These are phyloP conservation scores for Pomacea canaliculata DNA, from an alignment of 2,888 invertebrate species.

Conservation along the genomic window DNA sequence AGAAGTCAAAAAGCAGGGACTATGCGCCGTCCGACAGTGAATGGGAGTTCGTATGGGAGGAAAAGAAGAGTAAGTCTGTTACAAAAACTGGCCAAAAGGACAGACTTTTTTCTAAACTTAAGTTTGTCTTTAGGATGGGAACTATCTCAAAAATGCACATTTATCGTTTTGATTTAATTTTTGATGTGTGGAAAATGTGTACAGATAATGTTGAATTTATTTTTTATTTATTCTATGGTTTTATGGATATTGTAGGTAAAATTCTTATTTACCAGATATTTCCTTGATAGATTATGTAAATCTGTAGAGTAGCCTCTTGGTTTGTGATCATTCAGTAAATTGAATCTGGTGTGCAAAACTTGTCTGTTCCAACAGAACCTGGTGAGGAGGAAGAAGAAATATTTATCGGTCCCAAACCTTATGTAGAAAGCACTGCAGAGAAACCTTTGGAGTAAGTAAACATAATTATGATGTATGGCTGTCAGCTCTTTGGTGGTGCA, in stretches of 20 bases:
- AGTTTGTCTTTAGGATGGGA: no score
- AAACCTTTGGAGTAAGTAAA: slow-evolving; percentile 40
- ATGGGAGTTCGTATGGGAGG: slow-evolving; percentile 25
- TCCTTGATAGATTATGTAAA: no score
- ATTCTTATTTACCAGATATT: no score
- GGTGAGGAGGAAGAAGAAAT: slow-evolving; percentile 30
- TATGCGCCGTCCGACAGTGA: slow-evolving; percentile 24
- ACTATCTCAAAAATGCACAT: no score
- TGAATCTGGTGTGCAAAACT: not conserved
- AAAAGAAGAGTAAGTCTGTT: slow-evolving; percentile 35
- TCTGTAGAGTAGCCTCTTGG: not conserved
- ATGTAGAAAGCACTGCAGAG: slow-evolving; percentile 42
- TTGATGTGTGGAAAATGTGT: no score
- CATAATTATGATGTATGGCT: no score
- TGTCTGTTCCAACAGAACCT: slow-evolving; percentile 5
- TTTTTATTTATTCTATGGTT: no score
- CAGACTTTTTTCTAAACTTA: not conserved
- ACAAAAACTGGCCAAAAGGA: not conserved
- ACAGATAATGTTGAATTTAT: no score
- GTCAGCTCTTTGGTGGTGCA: no score
- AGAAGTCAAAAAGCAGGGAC: slow-evolving; percentile 65
- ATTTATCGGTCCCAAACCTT: slow-evolving; percentile 54
- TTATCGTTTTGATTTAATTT: no score
- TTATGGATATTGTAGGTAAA: no score
- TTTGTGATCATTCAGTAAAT: not conserved